A percentile compares a stretch with the other conserved stretches of the same genome.
phyloP scores from a whole-genome alignment of 2,888 invertebrate genomes.

The Notodonta ziczac region DNA sequence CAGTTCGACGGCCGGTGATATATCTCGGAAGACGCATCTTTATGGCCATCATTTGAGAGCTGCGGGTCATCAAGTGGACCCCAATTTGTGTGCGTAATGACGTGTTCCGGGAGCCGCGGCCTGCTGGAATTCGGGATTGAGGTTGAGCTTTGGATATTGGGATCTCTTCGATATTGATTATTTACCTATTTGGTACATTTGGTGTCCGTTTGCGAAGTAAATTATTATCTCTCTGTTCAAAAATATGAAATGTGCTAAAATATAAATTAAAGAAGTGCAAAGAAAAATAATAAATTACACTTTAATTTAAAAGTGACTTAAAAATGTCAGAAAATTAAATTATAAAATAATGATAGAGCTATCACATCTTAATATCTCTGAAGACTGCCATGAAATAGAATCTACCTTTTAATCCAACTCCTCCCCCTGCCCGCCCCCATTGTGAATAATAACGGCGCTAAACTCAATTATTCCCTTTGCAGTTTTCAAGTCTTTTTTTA shows the following conservation, averaged over 20 bases:
- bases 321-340: background rate
- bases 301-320: too few species aligned
- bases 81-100: conserved; percentile 43
- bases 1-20: background rate
- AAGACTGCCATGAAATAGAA: background rate
- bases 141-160: background rate
- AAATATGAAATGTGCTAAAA: too few species aligned
- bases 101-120: conserved; percentile 30
- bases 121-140: background rate
- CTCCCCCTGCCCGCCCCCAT: background rate
- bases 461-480: conserved; percentile 25
- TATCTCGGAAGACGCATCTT: conserved; percentile 14
- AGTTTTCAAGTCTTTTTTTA: conserved; percentile 15
- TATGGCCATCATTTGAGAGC: conserved; percentile 28
- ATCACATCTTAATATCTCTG: background rate
- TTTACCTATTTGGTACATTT: too few species aligned
- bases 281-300: too few species aligned
- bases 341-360: background rate
- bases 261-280: too few species aligned
- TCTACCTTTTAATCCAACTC: conserved; percentile 3
- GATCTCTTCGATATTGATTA: too few species aligned
- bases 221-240: too few species aligned
- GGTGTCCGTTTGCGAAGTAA: too few species aligned
- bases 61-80: conserved; percentile 36
- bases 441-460: conserved; percentile 17